Evolutionary conservation across 2,888 invertebrate species (phyloP).

Genomic region (Dyspetes luteomarginatus): DNA sequence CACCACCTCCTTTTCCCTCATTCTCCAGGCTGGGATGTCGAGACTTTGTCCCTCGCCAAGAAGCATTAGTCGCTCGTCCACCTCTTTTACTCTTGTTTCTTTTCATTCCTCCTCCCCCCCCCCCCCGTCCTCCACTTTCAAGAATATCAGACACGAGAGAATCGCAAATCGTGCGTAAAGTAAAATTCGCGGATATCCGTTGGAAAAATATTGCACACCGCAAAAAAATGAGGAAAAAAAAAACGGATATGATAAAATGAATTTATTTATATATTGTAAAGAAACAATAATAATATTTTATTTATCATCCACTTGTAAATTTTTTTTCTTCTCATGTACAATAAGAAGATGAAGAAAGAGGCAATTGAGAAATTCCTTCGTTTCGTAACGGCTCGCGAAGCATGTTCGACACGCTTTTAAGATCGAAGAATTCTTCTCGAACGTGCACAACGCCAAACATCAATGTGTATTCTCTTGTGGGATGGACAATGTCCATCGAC

Average conservation of each 20-base stretch:
- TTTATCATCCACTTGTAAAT: neutral
- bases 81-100: conserved; percentile 43
- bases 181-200: conserved; percentile 52
- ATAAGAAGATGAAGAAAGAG: neutral
- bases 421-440: conserved; percentile 25
- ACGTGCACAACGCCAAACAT: neutral
- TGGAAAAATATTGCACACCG: no score
- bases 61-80: conserved; percentile 46
- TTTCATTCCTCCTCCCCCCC: conserved; percentile 16
- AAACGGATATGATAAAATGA: neutral
- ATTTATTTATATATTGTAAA: neutral
- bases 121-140: conserved; percentile 18
- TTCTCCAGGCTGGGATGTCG: conserved; percentile 39
- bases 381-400: conserved; percentile 42
- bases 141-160: conserved; percentile 53
- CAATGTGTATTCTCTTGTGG: neutral
- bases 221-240: neutral
- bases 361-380: conserved; percentile 32
- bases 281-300: neutral
- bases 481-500: conserved; percentile 44
- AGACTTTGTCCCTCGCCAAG: conserved; percentile 61
- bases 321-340: neutral
- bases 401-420: conserved; percentile 33
- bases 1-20: neutral
- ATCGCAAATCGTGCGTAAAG: conserved; percentile 64